Evolutionary conservation across 1,140 invertebrate species (phyloP), one percentile per base, ranked within the genome.

Genomic region (Steinernema khuongi): DNA sequence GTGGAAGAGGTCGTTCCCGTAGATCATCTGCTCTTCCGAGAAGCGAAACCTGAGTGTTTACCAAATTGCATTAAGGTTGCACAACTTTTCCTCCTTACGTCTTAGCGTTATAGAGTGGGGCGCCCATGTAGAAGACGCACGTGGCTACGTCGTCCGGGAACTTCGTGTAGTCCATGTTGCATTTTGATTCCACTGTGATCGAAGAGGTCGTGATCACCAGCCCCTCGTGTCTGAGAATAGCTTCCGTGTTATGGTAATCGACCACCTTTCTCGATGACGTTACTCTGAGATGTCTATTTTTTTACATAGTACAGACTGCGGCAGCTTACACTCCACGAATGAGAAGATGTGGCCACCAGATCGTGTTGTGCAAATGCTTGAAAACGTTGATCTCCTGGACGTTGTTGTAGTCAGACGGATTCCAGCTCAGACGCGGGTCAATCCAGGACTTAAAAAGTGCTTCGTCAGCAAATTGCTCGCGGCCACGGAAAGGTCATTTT

Each of bases 41-140:
- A 60, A 60, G 50, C 50, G 50, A 22, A 60, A 60, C 19, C 50
- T 60, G 7, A 60, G 11, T n/a, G 11, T 7, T 60, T 60, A 60
- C n/a, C n/a, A 26, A 11, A 4, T 60, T 60, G 50, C 36, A 41
- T 7, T 60, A 22, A 60, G n/a, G n/a, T n/a, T n/a, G n/a, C 50
- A 60, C 14, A 60, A 4, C 11, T 7, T n/a, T 7, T n/a, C 2
- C 7, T 7, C 4, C 14, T n/a, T 60, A 60, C 50, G 50, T 60
- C 4, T 14, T 17, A 14, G 50, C 50, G 22, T 22, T 60, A 22
- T 60, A 60, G 7, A 60, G 50, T 4, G 50, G 50, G 4, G 50
- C 50, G 7, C 50, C 50, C 50, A 60, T 60, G 50, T 60, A 60
- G 50, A 60, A 60, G 50, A 60, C 50, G 50, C 50, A 60, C 7